A percentile compares a stretch with the other conserved stretches of the same genome.
Conservation (phyloP, 1,140 invertebrate species). For the Hyphantria cunea region DNA sequence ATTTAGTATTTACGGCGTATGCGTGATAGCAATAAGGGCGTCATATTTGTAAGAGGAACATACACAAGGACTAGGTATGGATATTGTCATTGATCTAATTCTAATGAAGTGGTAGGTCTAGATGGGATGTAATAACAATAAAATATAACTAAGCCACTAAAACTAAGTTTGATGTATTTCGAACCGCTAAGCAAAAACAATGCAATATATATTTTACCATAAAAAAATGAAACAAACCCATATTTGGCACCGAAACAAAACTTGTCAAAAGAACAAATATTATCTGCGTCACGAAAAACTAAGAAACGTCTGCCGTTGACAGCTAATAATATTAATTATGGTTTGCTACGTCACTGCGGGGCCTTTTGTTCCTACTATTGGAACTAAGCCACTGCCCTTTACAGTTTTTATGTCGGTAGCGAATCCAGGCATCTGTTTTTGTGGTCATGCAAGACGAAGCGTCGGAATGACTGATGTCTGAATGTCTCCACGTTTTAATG, state of each 20-base stretch:
- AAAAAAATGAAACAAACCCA: background rate
- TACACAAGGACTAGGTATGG: no score
- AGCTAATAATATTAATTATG: conserved; percentile 46
- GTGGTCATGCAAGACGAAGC: conserved; percentile 48
- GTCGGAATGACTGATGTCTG: conserved; percentile 67
- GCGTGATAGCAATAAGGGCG: background rate
- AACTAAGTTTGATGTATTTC: no score
- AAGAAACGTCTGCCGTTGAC: conserved; percentile 28
- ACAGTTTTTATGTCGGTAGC: conserved; percentile 55
- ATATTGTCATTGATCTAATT: no score
- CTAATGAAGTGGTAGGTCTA: no score
- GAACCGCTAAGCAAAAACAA: no score
- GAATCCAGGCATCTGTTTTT: conserved; percentile 60
- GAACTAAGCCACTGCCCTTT: conserved; percentile 50
- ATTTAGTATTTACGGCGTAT: background rate
- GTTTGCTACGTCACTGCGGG: conserved; percentile 38
- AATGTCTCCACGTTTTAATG: conserved; percentile 61
- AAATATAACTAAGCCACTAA: no score
- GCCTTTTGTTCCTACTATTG: conserved; percentile 59
- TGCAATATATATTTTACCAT: background rate
- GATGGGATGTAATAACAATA: no score
- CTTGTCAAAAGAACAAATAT: conserved; percentile 8
- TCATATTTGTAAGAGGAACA: background rate
- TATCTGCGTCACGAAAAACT: conserved; percentile 11
- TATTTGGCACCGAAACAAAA: conserved; percentile 7